Conservation (phyloP, 2,797 vertebrate genomes). For the Glyptemys insculpta region DNA sequence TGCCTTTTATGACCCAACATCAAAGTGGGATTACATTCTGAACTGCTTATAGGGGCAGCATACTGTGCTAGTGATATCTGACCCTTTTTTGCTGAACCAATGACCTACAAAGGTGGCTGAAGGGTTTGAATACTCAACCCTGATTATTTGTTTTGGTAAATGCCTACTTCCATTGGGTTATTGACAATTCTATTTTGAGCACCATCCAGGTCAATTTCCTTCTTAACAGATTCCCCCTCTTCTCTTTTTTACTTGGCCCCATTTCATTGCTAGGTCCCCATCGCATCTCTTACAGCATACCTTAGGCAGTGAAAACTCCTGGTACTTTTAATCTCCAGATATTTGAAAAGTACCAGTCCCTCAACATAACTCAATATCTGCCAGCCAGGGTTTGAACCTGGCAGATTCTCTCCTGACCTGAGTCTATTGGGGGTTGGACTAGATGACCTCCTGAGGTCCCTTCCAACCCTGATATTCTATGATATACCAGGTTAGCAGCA, state of each 20-base stretch:
- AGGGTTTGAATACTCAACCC: not conserved
- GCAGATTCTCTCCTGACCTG: not conserved
- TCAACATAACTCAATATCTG: slow-evolving; percentile 10
- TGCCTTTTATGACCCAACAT: not conserved
- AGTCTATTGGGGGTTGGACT: not conserved
- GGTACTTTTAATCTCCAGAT: slow-evolving; percentile 11
- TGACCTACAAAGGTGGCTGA: not conserved
- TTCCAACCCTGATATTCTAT: too few species aligned
- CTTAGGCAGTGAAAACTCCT: not conserved
- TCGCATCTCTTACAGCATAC: not conserved
- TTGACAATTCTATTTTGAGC: slow-evolving; percentile 12
- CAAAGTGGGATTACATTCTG: not conserved
- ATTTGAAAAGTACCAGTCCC: not conserved
- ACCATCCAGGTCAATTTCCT: not conserved
- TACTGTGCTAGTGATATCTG: not conserved
- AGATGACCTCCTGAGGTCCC: too few species aligned
- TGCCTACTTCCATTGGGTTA: too few species aligned
- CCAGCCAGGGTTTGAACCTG: not conserved
- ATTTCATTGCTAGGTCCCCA: not conserved
- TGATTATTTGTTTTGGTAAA: not conserved
- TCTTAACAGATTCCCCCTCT: slow-evolving; percentile 9
- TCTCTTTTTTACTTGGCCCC: not conserved
- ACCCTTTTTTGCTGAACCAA: not conserved
- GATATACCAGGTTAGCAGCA: not conserved
- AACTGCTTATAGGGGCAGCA: not conserved